phyloP scores from a whole-genome alignment of 2,113 vertebrate genomes.

The Mormyrus lacerda region DNA sequence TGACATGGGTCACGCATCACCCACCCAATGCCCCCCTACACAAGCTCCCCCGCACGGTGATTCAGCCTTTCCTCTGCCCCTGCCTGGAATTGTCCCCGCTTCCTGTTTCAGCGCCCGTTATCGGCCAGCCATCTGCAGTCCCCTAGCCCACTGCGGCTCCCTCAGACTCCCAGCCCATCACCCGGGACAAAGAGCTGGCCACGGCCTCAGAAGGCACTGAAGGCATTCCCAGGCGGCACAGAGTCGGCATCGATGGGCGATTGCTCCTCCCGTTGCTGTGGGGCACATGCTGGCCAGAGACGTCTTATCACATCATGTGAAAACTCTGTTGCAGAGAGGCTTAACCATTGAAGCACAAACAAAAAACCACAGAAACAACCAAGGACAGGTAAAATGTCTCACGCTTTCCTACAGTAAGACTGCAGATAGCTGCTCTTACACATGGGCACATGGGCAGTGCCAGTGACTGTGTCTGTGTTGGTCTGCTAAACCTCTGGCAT shows the following conservation, averaged over 20 bases:
- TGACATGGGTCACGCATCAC: not conserved
- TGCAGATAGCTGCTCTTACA: not conserved
- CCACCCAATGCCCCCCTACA: not conserved
- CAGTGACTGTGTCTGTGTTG: not conserved
- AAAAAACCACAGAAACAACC: not conserved
- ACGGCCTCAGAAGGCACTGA: not conserved
- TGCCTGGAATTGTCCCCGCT: constrained; percentile 55
- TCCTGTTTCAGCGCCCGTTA: constrained; percentile 49
- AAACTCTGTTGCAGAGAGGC: not conserved
- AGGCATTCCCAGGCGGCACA: not conserved
- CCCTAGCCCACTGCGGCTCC: not conserved
- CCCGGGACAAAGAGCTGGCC: not conserved
- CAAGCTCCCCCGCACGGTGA: constrained; percentile 15
- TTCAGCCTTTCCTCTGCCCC: constrained; percentile 45
- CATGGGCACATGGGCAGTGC: not conserved
- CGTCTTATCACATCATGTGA: not conserved
- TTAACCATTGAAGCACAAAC: not conserved
- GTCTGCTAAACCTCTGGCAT: not conserved
- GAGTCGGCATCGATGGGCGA: not conserved
- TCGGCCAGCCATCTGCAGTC: constrained; percentile 46
- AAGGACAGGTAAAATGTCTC: not conserved
- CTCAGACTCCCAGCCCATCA: not conserved
- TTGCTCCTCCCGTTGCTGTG: not conserved
- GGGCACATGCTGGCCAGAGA: not conserved
- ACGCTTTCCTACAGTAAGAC: not conserved